phyloP scores from a whole-genome alignment of 2,113 vertebrate species.

The Nycticryphes semicollaris region DNA sequence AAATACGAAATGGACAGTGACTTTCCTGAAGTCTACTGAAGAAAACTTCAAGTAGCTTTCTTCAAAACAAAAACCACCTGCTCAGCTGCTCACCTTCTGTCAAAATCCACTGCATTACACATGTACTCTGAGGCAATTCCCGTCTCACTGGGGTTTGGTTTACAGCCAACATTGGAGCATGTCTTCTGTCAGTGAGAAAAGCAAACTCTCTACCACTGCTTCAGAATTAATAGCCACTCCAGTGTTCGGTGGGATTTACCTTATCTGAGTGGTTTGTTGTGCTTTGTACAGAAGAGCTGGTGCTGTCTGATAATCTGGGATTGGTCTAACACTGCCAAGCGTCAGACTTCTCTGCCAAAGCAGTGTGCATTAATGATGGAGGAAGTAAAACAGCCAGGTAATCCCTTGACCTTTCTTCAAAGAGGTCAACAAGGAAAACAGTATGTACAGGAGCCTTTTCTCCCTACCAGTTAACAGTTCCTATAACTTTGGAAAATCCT shows the following conservation, averaged over 20 bases:
- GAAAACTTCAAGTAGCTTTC: background rate
- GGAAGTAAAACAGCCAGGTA: background rate
- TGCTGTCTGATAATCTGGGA: background rate
- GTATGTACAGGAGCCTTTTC: background rate
- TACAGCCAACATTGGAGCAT: background rate
- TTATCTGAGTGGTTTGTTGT: background rate
- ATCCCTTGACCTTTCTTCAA: background rate
- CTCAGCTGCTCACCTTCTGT: background rate
- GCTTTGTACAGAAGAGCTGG: background rate
- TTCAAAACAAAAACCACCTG: background rate
- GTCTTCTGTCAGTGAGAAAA: background rate
- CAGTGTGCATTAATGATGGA: background rate
- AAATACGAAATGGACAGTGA: background rate
- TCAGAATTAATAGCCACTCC: background rate
- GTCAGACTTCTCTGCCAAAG: background rate
- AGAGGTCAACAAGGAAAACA: background rate
- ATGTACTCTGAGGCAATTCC: background rate
- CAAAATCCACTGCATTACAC: background rate
- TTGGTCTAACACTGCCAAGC: background rate
- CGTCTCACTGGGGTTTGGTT: background rate
- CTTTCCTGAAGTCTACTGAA: background rate
- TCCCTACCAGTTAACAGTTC: background rate
- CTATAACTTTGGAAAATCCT: background rate
- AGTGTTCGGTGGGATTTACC: background rate
- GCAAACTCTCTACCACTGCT: background rate